Evolutionary conservation across 2,113 vertebrate genomes (phyloP).

Genomic region (Lontra canadensis): DNA sequence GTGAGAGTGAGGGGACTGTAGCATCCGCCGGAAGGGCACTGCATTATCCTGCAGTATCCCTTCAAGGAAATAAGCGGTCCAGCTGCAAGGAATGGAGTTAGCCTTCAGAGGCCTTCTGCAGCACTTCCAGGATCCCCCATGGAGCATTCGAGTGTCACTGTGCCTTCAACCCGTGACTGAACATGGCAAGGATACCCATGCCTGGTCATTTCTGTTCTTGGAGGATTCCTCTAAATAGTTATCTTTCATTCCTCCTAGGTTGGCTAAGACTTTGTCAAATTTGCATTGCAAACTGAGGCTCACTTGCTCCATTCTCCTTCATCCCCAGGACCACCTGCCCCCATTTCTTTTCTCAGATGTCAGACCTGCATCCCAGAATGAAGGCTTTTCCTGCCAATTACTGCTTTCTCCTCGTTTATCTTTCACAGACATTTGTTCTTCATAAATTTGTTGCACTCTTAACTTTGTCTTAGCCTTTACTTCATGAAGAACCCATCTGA

Average conservation of each 20-base stretch:
- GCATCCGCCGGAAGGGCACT: accelerated
- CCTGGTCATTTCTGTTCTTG: not conserved
- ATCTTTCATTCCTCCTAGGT: not conserved
- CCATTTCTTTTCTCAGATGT: not conserved
- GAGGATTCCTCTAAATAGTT: not conserved
- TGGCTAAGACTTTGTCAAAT: not conserved
- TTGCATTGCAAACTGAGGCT: not conserved
- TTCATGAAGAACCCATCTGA: not conserved
- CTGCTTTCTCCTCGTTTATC: not conserved
- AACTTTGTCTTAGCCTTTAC: not conserved
- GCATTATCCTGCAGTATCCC: too few species aligned
- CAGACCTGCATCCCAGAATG: not conserved
- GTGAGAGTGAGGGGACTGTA: not conserved
- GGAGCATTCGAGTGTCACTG: not conserved
- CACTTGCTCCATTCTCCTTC: not conserved
- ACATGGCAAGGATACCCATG: accelerated
- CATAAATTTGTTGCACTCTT: not conserved
- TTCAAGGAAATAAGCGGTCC: not conserved
- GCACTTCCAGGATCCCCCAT: not conserved
- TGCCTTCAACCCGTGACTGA: not conserved
- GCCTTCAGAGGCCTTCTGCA: not conserved
- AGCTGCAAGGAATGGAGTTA: not conserved
- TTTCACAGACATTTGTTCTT: not conserved
- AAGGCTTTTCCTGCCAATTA: not conserved
- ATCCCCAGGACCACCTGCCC: accelerated